These are phyloP conservation scores for Carcinoscorpius rotundicauda DNA, from an alignment of 1,140 invertebrate species.

Conservation along the genomic window DNA sequence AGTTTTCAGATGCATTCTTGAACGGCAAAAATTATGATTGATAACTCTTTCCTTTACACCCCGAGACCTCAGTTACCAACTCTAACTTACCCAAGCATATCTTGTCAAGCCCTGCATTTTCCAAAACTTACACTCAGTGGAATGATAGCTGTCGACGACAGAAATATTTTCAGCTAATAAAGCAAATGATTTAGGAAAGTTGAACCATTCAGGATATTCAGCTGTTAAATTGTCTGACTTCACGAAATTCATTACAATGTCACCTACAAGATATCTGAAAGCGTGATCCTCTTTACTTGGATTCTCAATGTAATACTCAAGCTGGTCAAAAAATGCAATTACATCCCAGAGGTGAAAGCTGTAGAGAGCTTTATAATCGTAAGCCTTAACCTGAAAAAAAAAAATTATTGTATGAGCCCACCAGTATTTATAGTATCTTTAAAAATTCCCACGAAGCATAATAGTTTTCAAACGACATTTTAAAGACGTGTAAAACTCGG, in stretches of 20 bases:
- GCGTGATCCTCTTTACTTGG: slow-evolving; percentile 14
- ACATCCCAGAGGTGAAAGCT: slow-evolving; percentile 23
- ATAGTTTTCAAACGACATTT: too few relatives aligned
- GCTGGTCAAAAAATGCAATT: slow-evolving; percentile 21
- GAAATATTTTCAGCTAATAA: slow-evolving; percentile 14
- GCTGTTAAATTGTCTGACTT: slow-evolving; percentile 9
- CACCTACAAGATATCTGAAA: slow-evolving; percentile 17
- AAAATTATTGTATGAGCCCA: neutral
- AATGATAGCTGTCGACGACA: slow-evolving; percentile 7
- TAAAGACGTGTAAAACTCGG: too few relatives aligned
- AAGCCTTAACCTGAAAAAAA: slow-evolving; percentile 17
- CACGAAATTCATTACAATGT: slow-evolving; percentile 17
- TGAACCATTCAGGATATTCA: slow-evolving; percentile 7
- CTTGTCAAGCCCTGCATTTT: slow-evolving; percentile 12
- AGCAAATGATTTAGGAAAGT: slow-evolving; percentile 12
- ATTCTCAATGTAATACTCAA: slow-evolving; percentile 13
- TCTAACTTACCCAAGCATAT: slow-evolving; percentile 20
- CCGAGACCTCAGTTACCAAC: neutral
- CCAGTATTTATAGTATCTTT: too few relatives aligned
- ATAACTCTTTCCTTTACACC: too few relatives aligned
- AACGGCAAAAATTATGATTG: too few relatives aligned
- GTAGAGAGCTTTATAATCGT: slow-evolving; percentile 19
- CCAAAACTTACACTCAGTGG: slow-evolving; percentile 19
- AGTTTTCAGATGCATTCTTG: too few relatives aligned
- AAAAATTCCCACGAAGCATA: too few relatives aligned